These are phyloP conservation scores for Falcaria lacertinaria DNA, from an alignment of 2,888 invertebrate genomes.

Conservation along the genomic window DNA sequence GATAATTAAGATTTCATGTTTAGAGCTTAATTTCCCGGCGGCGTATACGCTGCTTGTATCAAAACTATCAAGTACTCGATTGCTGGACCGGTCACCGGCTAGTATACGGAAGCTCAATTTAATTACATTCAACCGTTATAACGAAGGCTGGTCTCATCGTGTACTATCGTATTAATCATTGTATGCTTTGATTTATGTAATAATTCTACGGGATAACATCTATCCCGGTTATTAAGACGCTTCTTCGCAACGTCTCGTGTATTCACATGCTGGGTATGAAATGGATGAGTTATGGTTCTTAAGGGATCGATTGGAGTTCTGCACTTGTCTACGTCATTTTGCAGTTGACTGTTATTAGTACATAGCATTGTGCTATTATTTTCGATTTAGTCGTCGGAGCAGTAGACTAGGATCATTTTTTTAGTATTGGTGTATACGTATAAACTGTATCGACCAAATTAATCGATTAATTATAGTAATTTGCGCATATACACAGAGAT, in stretches of 20 bases:
- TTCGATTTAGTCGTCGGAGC: no score
- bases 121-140: conserved; percentile 74
- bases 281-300: background rate
- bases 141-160: conserved; percentile 56
- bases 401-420: no score
- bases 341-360: no score
- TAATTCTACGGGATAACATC: conserved; percentile 57
- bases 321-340: background rate
- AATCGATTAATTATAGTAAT: no score
- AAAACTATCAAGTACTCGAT: conserved; percentile 20
- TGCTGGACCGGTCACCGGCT: conserved; percentile 26
- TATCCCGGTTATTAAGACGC: conserved; percentile 57
- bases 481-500: no score
- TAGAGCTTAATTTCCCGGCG: conserved; percentile 35
- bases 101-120: conserved; percentile 70
- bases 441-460: no score
- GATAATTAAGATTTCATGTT: conserved; percentile 13
- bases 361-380: no score
- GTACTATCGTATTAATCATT: conserved; percentile 66
- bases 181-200: conserved; percentile 68
- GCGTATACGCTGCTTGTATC: conserved; percentile 14
- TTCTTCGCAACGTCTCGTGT: conserved; percentile 24
- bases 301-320: background rate
- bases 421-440: no score
- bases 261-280: background rate